Conservation (phyloP, 2,113 vertebrate species). For the Elephantulus edwardii region DNA sequence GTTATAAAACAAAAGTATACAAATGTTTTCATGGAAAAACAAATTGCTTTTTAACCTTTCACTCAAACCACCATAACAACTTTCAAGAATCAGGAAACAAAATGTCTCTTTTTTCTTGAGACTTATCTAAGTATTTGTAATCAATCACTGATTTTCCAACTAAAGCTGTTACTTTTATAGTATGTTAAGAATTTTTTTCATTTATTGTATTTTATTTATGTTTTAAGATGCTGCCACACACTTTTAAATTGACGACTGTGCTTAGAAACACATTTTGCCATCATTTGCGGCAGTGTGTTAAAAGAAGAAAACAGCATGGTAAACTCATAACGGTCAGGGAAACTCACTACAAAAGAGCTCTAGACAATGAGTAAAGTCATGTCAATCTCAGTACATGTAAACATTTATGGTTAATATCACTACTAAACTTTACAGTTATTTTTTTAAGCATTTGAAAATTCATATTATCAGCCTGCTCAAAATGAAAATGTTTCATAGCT, state of each 20-base stretch:
- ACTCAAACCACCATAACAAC: neutral
- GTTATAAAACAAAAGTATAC: too few relatives aligned
- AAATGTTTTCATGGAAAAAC: too few relatives aligned
- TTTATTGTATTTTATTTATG: neutral
- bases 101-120: constrained; percentile 55
- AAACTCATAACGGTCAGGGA: constrained; percentile 37
- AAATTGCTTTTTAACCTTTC: too few relatives aligned
- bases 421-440: constrained; percentile 41
- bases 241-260: too few relatives aligned
- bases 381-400: constrained; percentile 61
- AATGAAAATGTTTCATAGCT: neutral
- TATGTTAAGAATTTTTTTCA: constrained; percentile 46
- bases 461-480: neutral
- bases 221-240: too few relatives aligned
- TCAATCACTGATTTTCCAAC: constrained; percentile 62
- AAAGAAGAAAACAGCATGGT: constrained; percentile 49
- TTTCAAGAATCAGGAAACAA: constrained; percentile 25
- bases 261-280: too few relatives aligned
- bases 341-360: constrained; percentile 43
- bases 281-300: too few relatives aligned
- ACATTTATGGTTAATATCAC: constrained; percentile 52
- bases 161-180: constrained; percentile 68
- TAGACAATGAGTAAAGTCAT: constrained; percentile 69
- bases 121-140: neutral
- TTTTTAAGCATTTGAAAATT: neutral